These are phyloP conservation scores for Hemithea aestivaria DNA, from an alignment of 2,888 invertebrate genomes.

Conservation along the genomic window DNA sequence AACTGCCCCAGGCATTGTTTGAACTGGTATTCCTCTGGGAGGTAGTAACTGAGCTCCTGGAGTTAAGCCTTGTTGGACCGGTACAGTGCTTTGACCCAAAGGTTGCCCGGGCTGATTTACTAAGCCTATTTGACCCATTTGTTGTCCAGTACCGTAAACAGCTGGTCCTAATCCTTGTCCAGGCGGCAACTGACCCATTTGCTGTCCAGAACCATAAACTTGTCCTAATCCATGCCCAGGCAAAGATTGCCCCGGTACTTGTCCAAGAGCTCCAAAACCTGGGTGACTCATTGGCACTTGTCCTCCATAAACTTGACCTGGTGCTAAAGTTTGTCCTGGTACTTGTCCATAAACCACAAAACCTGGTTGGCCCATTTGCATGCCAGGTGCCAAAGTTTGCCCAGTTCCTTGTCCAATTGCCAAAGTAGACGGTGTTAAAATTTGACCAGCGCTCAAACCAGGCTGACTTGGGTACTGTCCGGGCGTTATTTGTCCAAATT, in stretches of 20 bases:
- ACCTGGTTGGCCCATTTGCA: too few relatives aligned
- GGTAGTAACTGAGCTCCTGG: background rate
- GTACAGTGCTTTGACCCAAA: background rate
- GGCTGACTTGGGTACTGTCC: constrained; percentile 4
- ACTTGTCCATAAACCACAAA: too few relatives aligned
- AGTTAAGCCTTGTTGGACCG: background rate
- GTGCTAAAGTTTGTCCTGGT: too few relatives aligned
- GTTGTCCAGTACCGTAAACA: background rate
- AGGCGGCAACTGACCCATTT: background rate
- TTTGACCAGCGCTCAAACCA: constrained; percentile 6
- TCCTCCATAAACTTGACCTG: too few relatives aligned
- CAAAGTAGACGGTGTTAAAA: constrained; percentile 2
- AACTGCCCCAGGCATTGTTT: constrained; percentile 5
- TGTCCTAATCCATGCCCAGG: too few relatives aligned
- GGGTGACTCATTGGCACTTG: too few relatives aligned
- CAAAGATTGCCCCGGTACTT: too few relatives aligned
- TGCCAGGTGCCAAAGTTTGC: too few relatives aligned
- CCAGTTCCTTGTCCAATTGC: background rate
- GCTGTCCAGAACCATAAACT: too few relatives aligned
- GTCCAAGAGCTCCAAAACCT: too few relatives aligned
- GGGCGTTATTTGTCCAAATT: background rate
- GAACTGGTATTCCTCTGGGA: background rate
- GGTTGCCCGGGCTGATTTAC: background rate
- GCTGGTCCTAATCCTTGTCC: background rate
- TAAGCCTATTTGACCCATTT: background rate